phyloP scores from a whole-genome alignment of 2,888 invertebrate genomes.

The Anagyrus pseudococci region DNA sequence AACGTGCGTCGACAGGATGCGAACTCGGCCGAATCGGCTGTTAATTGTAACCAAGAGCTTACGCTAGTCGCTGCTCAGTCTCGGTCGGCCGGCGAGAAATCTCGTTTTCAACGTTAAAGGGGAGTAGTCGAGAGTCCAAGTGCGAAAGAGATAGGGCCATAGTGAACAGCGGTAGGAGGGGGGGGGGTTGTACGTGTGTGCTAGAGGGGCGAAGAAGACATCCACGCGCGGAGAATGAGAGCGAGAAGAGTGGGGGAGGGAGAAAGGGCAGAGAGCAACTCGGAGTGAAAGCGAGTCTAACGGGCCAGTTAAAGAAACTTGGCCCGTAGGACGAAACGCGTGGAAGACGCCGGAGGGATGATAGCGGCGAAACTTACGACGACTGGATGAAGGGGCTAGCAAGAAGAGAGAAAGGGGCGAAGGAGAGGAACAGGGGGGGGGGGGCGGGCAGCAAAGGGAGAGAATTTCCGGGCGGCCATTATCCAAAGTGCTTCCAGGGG shows the following conservation, averaged over 20 bases:
- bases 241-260: not conserved
- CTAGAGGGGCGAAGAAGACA: too few species aligned
- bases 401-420: too few species aligned
- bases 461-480: slow-evolving; percentile 25
- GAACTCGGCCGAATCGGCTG: too few species aligned
- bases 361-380: slow-evolving; percentile 31
- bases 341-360: slow-evolving; percentile 27
- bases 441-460: not conserved
- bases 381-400: not conserved
- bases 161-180: not conserved
- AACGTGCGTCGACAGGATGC: too few species aligned
- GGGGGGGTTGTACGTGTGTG: not conserved
- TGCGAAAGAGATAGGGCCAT: too few species aligned
- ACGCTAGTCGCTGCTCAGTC: too few species aligned
- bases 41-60: too few species aligned
- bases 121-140: too few species aligned
- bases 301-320: slow-evolving; percentile 35
- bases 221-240: not conserved
- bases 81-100: too few species aligned
- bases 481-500: slow-evolving; percentile 37
- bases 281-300: too few species aligned
- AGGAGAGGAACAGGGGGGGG: too few species aligned
- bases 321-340: slow-evolving; percentile 19
- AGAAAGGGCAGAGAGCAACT: not conserved
- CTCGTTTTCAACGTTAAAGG: too few species aligned